A percentile compares a stretch with the other conserved stretches of the same genome.
phyloP scores from a whole-genome alignment of 2,113 vertebrate species.

The Hippocampus zosterae region DNA sequence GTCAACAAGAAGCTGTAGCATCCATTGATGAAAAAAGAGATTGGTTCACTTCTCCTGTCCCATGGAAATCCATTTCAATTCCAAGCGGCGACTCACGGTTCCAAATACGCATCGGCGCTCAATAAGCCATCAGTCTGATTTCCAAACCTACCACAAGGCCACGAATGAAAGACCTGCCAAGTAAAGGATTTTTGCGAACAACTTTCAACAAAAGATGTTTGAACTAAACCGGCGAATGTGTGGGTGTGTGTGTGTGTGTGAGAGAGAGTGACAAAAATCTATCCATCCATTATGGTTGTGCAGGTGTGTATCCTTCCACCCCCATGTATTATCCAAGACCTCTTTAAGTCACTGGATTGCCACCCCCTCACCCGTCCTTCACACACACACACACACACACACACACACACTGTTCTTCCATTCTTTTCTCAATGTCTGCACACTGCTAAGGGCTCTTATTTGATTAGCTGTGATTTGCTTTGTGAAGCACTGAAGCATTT shows the following conservation, averaged over 20 bases:
- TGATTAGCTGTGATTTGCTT: slow-evolving; percentile 69
- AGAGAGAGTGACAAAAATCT: slow-evolving; percentile 1
- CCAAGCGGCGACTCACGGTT: too few relatives aligned
- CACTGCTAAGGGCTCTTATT: slow-evolving; percentile 61
- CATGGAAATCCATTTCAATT: too few relatives aligned
- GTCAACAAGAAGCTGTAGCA: too few relatives aligned
- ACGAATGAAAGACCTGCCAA: not conserved
- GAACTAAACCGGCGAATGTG: slow-evolving; percentile 13
- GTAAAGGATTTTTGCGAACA: slow-evolving; percentile 4
- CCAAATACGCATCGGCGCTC: too few relatives aligned
- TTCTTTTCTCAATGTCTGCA: slow-evolving; percentile 53
- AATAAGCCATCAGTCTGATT: not conserved
- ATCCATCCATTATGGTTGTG: slow-evolving; percentile 18
- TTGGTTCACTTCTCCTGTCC: too few relatives aligned
- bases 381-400: slow-evolving; percentile 14
- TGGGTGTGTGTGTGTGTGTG: not conserved
- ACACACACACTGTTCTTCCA: slow-evolving; percentile 31
- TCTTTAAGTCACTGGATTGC: slow-evolving; percentile 58
- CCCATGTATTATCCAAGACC: slow-evolving; percentile 46
- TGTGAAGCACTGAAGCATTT: slow-evolving; percentile 58
- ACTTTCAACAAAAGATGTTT: too few relatives aligned
- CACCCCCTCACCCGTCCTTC: slow-evolving; percentile 34
- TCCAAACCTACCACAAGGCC: slow-evolving; percentile 4
- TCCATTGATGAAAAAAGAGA: too few relatives aligned
- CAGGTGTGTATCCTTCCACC: slow-evolving; percentile 47